Conservation (phyloP, 2,113 vertebrate genomes). For the Varanus salvator region DNA sequence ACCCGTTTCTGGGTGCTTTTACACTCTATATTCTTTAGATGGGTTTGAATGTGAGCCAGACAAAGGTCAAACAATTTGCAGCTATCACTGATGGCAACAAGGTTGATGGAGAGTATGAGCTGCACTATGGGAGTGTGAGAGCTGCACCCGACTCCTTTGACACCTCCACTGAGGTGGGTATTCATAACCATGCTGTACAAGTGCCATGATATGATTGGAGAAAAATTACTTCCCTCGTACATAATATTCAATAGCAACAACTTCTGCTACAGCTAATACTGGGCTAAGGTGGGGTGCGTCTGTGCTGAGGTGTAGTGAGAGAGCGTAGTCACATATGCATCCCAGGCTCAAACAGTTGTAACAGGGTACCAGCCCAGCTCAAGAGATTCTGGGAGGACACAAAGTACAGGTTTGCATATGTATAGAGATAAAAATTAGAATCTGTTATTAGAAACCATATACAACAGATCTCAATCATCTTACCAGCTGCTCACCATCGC, state of each 20-base stretch:
- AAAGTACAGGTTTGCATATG: too few species aligned
- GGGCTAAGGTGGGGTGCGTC: neutral
- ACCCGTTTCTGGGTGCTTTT: slow-evolving; percentile 13
- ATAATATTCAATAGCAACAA: neutral
- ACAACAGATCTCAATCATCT: too few species aligned
- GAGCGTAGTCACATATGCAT: neutral
- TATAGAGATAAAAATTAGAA: too few species aligned
- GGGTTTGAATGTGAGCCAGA: too few species aligned
- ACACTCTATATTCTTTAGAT: neutral
- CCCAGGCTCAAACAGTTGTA: neutral
- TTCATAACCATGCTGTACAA: neutral
- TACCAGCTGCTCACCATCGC: too few species aligned
- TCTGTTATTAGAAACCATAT: too few species aligned
- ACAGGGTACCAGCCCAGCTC: neutral
- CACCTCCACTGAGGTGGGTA: neutral
- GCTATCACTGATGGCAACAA: neutral
- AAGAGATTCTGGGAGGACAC: too few species aligned
- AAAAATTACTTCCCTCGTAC: neutral
- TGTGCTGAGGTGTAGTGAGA: neutral
- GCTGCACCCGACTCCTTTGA: neutral
- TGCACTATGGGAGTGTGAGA: too few species aligned
- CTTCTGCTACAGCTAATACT: neutral
- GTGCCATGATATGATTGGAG: neutral
- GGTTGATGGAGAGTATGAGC: neutral
- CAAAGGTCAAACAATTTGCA: neutral